These are phyloP conservation scores for Tachina lurida DNA, from an alignment of 2,888 invertebrate species.

Conservation along the genomic window DNA sequence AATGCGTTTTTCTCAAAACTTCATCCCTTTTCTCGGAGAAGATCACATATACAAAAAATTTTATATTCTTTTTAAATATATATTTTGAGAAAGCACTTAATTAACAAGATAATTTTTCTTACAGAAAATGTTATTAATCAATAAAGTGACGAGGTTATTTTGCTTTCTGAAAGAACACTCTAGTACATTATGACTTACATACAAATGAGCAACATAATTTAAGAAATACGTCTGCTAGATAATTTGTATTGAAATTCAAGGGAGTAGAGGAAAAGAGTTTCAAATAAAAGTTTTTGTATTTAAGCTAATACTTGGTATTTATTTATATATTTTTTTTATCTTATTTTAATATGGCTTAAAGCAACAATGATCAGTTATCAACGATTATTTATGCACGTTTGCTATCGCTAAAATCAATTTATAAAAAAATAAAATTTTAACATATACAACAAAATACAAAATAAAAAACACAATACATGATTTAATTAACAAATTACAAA, in stretches of 20 bases:
- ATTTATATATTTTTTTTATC: slow-evolving; percentile 11
- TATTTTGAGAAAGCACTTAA: no score
- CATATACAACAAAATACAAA: slow-evolving; percentile 27
- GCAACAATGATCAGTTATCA: slow-evolving; percentile 42
- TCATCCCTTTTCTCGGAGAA: no score
- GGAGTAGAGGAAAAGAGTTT: not conserved
- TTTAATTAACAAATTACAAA: not conserved
- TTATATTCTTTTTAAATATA: no score
- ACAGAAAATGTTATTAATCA: no score
- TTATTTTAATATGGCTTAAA: slow-evolving; percentile 35
- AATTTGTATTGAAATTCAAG: not conserved
- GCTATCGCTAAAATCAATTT: slow-evolving; percentile 21
- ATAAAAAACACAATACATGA: slow-evolving; percentile 14
- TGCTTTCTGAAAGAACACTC: no score
- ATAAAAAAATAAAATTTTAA: slow-evolving; percentile 34
- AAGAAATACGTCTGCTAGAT: no score
- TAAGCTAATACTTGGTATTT: slow-evolving; percentile 29
- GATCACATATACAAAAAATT: no score
- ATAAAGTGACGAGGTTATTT: no score
- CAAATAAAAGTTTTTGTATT: not conserved
- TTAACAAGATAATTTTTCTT: no score
- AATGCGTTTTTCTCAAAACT: no score
- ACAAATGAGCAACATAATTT: no score
- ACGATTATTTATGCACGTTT: slow-evolving; percentile 39
- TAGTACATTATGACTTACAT: no score